Base-by-base conservation (phyloP, 2,888 invertebrate genomes). In the Epinotia demarniana region DNA sequence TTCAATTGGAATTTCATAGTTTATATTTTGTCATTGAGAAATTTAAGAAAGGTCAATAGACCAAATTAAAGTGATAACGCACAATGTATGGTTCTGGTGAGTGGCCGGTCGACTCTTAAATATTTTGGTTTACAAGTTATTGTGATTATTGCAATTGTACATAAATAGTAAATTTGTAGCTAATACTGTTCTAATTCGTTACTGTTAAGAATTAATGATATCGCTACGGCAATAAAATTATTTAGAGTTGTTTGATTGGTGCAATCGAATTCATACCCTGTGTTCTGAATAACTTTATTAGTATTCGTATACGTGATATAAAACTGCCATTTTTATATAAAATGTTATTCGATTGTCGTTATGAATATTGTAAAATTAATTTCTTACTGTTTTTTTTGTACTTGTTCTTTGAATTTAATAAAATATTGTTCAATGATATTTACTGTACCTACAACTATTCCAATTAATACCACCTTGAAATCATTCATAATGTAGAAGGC, bases 241-340 rank as follows among this genome's bases (percentile, higher is more conserved):
- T 83, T 83, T 78, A 78, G 83, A 77, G 82, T 83, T 83, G 79
- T 80, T 78, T 78, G 78, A 79, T 81, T 77, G 70, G 81, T 80
- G 73, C 80, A 84, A 84, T 84, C 79, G 79, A 81, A 79, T 82
- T 80, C 79, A 79, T 75, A 78, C 81, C 80, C 81, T 89, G 86
- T 87, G 87, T 90, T 90, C 85, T 82, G 79, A 85, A 85, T 83
- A 81, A 69, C 57, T 89, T 87, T 83, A 79, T 84, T 81, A 84
- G 82, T 86, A 88, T 88, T 89, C 79, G 89, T 92, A 91, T 91
- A 90, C 89, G 92, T 92, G 91, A 92, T 92, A 92, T 82, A 76
- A 86, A 86, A 92, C 93, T 93, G 93, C 93, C 93, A 92, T 92
- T 92, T 88, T 92, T 89, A 81, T 87, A 88, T 86, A 82, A 81